A percentile compares a stretch with the other conserved stretches of the same genome.
Evolutionary conservation across 1,140 invertebrate species (phyloP).

Genomic region (Aphelenchoides fujianensis): DNA sequence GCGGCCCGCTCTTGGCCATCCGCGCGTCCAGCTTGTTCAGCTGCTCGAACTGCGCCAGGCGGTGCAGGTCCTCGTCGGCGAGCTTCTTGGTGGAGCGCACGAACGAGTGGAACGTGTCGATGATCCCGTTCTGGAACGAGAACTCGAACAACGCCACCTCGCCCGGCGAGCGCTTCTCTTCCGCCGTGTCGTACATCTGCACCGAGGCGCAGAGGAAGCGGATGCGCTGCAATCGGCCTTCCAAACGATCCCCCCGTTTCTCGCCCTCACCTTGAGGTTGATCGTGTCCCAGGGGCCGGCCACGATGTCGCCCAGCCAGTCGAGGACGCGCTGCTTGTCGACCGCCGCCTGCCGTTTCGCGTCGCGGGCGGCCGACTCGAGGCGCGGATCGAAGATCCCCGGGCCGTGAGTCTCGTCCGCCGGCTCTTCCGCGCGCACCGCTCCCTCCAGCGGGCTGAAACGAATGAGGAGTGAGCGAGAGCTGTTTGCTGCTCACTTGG

Average conservation of each 20-base stretch:
- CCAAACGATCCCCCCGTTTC: not conserved
- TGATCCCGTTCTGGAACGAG: constrained; percentile 4
- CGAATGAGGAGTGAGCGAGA: too few species aligned
- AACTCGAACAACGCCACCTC: constrained; percentile 6
- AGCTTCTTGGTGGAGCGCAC: not conserved
- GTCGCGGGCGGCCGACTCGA: not conserved
- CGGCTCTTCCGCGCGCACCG: not conserved
- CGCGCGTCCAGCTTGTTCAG: not conserved
- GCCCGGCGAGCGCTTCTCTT: not conserved
- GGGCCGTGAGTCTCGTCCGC: not conserved
- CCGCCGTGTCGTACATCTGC: constrained; percentile 11
- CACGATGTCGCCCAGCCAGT: not conserved
- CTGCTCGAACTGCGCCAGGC: not conserved
- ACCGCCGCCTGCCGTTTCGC: not conserved
- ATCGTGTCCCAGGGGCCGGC: not conserved
- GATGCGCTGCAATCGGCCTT: constrained; percentile 7
- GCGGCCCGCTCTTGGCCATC: not conserved
- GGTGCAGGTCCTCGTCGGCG: not conserved
- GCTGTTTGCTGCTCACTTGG: too few species aligned
- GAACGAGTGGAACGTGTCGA: not conserved
- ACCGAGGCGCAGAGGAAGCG: not conserved
- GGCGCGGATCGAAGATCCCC: not conserved
- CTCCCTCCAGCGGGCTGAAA: not conserved
- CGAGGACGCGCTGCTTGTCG: not conserved
- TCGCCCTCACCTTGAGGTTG: not conserved